Evolutionary conservation across 2,113 vertebrate genomes (phyloP), one percentile per base, ranked within the genome.

Genomic region (Melanerpes formicivorus): DNA sequence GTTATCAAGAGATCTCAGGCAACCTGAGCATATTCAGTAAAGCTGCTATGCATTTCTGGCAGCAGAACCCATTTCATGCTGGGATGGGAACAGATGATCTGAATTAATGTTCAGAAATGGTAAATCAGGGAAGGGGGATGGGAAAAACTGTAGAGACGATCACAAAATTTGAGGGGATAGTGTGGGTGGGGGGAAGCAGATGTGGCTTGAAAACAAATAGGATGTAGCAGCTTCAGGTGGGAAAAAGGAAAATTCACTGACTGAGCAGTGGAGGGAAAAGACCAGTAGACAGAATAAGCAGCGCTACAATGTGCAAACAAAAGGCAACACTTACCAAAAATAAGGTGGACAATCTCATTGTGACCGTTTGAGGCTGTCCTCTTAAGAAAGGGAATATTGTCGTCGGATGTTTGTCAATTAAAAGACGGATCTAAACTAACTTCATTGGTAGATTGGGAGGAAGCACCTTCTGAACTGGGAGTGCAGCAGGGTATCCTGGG

Each of bases 61-160:
- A 54, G 21, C 32, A 78, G 66, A 95, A 90, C 55, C 55, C 32
- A 88, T 91, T 90, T 90, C 86, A 88, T 71, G 73, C 65, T 87
- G 80, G 80, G 48, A 88, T 86, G 44, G 65, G 32, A 87, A 58
- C 12, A 86, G 30, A 72, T 6, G 13, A 86, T 71, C 65, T 70
- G 50, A 83, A 93, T 88, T 44, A 74, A 48, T n/a, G 18, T 69
- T 62, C 83, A 80, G 62, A 92, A 88, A 78, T 48, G 54, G 70
- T 16, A 95, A 71, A 54, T 34, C 13, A 44, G 54, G 54, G 74
- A 72, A 84, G 50, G 18, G 16, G 44, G 22, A 46, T 78, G 48
- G 48, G 48, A 77, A 69, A 71, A 71, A 60, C 60, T 60, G 26
- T 40, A 40, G 22, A 56, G 75, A 71, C 60, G 58, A 79, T 54